phyloP scores from a whole-genome alignment of 2,113 vertebrate species.

The Nycticryphes semicollaris region DNA sequence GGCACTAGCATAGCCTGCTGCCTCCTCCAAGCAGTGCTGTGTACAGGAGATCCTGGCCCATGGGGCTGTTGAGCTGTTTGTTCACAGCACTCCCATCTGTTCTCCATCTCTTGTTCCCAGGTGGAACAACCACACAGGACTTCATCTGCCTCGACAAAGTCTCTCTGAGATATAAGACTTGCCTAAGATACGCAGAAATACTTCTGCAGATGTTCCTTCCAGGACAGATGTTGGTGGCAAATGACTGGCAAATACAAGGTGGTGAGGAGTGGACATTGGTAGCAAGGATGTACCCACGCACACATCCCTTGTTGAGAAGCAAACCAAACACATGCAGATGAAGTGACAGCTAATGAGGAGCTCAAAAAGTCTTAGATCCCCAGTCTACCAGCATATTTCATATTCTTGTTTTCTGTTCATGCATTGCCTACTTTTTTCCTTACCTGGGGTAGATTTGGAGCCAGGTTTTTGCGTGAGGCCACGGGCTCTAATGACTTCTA shows the following conservation, averaged over 20 bases:
- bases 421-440: neutral
- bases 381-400: neutral
- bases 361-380: neutral
- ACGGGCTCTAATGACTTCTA: conserved; percentile 96
- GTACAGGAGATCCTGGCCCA: neutral
- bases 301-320: neutral
- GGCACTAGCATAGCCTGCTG: neutral
- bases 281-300: neutral
- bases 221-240: neutral
- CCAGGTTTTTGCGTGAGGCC: conserved; percentile 94
- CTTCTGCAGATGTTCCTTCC: neutral
- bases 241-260: neutral
- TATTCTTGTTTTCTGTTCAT: neutral
- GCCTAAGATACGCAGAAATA: neutral
- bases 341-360: neutral
- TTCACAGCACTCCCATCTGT: neutral
- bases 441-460: conserved; percentile 96
- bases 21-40: neutral
- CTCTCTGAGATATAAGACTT: neutral
- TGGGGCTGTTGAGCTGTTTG: neutral
- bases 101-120: neutral
- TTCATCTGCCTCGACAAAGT: neutral
- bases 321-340: neutral
- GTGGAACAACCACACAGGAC: neutral
- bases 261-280: neutral